phyloP scores from a whole-genome alignment of 2,113 vertebrate genomes.

The Sylvilagus bachmani region DNA sequence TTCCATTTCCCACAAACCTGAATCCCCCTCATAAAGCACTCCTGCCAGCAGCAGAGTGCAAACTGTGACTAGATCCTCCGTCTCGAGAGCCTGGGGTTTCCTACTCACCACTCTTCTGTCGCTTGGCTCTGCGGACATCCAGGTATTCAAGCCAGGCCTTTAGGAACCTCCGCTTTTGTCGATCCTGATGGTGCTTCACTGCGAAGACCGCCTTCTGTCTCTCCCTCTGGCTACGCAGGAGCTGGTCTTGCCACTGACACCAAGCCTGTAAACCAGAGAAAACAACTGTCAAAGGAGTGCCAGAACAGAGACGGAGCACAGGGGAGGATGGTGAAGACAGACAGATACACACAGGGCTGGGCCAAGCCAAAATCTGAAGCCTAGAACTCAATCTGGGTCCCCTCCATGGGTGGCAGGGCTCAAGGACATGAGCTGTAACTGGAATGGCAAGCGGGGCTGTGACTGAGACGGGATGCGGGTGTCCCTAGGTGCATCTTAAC shows the following conservation, averaged over 20 bases:
- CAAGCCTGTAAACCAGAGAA: conserved; percentile 88
- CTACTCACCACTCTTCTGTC: conserved; percentile 85
- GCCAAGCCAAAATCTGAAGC: no score
- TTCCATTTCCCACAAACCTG: no score
- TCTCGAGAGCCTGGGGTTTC: fast-evolving
- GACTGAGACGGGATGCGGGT: no score
- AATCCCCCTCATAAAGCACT: not conserved
- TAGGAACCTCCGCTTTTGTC: conserved; percentile 84
- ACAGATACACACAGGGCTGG: no score
- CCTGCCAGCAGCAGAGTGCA: not conserved
- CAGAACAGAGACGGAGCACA: fast-evolving
- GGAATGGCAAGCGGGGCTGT: no score
- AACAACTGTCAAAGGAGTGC: not conserved
- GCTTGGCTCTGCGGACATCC: conserved; percentile 85
- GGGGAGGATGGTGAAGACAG: not conserved
- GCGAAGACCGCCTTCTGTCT: conserved; percentile 87
- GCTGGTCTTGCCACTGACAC: conserved; percentile 90
- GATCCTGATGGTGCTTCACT: conserved; percentile 75
- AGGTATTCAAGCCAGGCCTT: conserved; percentile 88
- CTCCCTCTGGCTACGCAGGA: conserved; percentile 74
- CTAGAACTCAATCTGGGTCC: no score
- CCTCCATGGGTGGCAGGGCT: no score
- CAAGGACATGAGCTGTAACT: no score
- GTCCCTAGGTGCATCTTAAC: no score
- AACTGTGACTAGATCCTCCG: not conserved